Conservation (phyloP, 2,113 vertebrate genomes). For the Trochalopteron elliotii region DNA sequence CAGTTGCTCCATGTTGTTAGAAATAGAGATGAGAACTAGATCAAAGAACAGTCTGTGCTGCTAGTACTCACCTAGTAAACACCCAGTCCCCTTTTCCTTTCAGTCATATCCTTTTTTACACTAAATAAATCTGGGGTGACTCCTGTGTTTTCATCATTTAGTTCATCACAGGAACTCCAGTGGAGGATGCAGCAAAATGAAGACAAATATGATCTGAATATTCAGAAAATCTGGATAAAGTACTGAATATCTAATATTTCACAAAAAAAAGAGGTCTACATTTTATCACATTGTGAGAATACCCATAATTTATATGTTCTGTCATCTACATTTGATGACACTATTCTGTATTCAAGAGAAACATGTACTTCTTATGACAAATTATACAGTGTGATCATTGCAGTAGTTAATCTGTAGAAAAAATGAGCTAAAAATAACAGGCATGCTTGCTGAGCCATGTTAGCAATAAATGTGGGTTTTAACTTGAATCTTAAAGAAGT, state of each 20-base stretch:
- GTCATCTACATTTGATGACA: neutral
- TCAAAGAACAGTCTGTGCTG: conserved; percentile 23
- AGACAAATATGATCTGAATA: neutral
- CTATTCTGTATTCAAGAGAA: neutral
- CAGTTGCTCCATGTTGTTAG: neutral
- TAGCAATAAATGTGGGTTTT: neutral
- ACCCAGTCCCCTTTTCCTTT: neutral
- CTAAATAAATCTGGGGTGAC: conserved; percentile 12
- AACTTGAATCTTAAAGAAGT: neutral
- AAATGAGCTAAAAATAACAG: neutral
- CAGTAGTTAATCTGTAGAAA: neutral
- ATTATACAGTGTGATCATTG: neutral
- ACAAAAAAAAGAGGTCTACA: accelerated
- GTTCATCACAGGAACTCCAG: neutral
- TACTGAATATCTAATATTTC: neutral
- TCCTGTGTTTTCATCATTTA: neutral
- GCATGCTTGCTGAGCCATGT: neutral
- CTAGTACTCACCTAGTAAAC: conserved; percentile 19
- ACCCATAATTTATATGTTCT: neutral
- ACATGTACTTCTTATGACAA: neutral
- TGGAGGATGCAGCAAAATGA: neutral
- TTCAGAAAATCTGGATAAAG: neutral
- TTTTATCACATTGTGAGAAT: neutral
- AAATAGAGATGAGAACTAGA: neutral
- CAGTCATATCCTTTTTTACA: conserved; percentile 11